phyloP scores from a whole-genome alignment of 2,888 invertebrate species.

The Cepaea hortensis region DNA sequence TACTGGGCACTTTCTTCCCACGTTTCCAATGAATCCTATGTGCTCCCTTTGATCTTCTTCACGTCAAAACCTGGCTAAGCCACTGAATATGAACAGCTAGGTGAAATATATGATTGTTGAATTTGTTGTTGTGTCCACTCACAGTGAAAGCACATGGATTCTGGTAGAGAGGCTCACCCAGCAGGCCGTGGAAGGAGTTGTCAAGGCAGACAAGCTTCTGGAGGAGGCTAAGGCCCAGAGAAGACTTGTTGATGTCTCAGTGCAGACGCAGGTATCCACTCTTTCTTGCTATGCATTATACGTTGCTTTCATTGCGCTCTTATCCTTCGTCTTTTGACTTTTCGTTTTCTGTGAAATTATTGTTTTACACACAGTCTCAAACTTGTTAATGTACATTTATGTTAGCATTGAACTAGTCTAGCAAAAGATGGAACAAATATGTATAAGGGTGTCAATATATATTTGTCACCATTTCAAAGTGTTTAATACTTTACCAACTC shows the following conservation, averaged over 20 bases:
- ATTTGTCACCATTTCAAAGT: no score
- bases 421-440: background rate
- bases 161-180: constrained; percentile 63
- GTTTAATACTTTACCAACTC: no score
- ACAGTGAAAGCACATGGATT: constrained; percentile 68
- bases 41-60: no score
- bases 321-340: background rate
- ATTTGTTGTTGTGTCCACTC: background rate
- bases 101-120: background rate
- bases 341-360: background rate
- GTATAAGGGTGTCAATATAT: no score
- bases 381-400: no score
- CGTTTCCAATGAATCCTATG: no score
- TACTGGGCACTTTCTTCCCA: no score
- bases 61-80: background rate
- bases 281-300: background rate
- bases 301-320: no score
- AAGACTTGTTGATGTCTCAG: constrained; percentile 57
- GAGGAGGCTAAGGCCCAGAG: constrained; percentile 42
- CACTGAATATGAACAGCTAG: background rate
- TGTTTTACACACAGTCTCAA: no score
- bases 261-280: constrained; percentile 60
- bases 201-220: constrained; percentile 54
- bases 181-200: constrained; percentile 57
- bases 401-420: no score